Conservation (phyloP, 2,888 invertebrate genomes). For the Mylabris sibirica region DNA sequence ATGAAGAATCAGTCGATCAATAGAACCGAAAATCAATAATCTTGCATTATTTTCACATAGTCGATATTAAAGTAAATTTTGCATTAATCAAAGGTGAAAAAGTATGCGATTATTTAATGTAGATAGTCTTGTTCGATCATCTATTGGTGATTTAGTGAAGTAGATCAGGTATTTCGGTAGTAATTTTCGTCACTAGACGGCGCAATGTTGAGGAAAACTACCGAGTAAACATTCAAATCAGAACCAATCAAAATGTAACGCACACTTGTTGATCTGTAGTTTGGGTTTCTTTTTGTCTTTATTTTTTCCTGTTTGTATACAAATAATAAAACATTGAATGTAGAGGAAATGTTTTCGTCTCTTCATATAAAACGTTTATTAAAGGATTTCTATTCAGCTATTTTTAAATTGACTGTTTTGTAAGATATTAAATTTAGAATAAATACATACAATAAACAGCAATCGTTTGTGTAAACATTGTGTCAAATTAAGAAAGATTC, state of each 20-base stretch:
- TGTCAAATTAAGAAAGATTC: not conserved
- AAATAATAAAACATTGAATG: not conserved
- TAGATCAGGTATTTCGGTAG: slow-evolving; percentile 4
- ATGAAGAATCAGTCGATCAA: slow-evolving; percentile 1
- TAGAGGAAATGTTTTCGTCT: not conserved
- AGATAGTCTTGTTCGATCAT: not conserved
- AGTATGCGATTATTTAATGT: not conserved
- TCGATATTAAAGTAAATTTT: too few relatives aligned
- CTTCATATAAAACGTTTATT: not conserved
- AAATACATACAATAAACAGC: slow-evolving; percentile 4
- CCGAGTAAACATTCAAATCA: not conserved
- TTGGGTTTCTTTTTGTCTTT: not conserved
- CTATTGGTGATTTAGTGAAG: slow-evolving; percentile 1
- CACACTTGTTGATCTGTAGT: not conserved
- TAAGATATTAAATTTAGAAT: not conserved
- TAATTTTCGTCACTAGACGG: not conserved
- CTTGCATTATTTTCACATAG: too few relatives aligned
- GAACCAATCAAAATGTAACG: not conserved
- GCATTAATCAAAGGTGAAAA: not conserved
- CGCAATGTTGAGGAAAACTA: not conserved
- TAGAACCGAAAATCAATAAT: not conserved
- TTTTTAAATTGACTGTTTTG: not conserved
- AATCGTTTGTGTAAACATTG: not conserved
- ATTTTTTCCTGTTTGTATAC: not conserved
- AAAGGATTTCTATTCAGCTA: not conserved